Percentiles rank a stretch among this genome's conserved stretches.
Evolutionary conservation across 2,113 vertebrate genomes (phyloP).

Genomic region (human (Homo sapiens)): GRCh38 chr15:50496501-50497000

Average conservation of each 20-base stretch:
- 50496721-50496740: background rate
- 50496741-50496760: background rate
- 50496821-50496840: background rate
- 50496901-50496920: background rate
- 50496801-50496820: background rate
- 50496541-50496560: background rate
- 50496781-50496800: background rate
- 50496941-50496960: background rate
- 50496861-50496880: background rate
- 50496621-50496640: background rate
- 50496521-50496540: background rate
- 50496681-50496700: background rate
- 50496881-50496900: accelerated
- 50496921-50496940: background rate
- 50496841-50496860: background rate
- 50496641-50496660: conserved; percentile 32
- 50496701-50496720: background rate
- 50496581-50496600: background rate
- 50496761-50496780: background rate
- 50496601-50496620: conserved; percentile 3
- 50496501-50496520: background rate
- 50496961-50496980: background rate
- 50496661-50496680: background rate
- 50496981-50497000: background rate
- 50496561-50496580: background rate